Evolutionary conservation across 1,140 invertebrate species (phyloP).

Genomic region (Ips nitidus): DNA sequence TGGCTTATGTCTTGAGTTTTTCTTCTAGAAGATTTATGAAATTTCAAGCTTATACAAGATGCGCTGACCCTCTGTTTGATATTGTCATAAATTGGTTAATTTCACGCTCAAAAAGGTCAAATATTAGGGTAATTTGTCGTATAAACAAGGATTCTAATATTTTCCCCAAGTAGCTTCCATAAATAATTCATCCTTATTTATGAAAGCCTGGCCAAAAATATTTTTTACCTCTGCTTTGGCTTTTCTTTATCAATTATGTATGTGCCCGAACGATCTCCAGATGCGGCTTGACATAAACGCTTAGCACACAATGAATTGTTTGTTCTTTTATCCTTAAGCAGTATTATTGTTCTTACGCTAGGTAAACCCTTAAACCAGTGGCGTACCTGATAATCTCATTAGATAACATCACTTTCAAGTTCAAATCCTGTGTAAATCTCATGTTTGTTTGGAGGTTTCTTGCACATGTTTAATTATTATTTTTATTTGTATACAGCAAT

Average conservation of each 20-base stretch:
- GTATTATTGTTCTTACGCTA: conserved; percentile 16
- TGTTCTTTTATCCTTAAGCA: conserved; percentile 16
- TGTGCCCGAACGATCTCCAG: conserved; percentile 18
- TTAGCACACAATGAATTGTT: conserved; percentile 19
- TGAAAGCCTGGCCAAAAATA: conserved; percentile 3
- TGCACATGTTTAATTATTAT: neutral
- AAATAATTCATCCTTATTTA: conserved; percentile 12
- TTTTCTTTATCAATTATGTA: conserved; percentile 18
- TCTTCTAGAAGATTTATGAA: conserved; percentile 26
- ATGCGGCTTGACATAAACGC: conserved; percentile 17
- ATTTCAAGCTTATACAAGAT: conserved; percentile 34
- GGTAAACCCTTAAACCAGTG: conserved; percentile 12
- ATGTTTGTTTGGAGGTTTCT: neutral
- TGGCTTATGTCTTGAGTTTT: conserved; percentile 34
- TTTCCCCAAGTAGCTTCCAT: neutral
- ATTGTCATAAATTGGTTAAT: conserved; percentile 21
- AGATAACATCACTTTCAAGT: neutral
- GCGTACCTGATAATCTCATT: neutral
- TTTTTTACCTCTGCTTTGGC: conserved; percentile 1
- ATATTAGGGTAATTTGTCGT: neutral
- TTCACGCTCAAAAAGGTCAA: neutral
- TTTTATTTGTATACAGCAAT: neutral
- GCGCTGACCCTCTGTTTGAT: conserved; percentile 24
- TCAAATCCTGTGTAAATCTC: neutral
- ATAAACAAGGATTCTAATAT: no score